Evolutionary conservation across 2,113 vertebrate genomes (phyloP), one percentile per base, ranked within the genome.

Genomic region (Lepisosteus osseus): DNA sequence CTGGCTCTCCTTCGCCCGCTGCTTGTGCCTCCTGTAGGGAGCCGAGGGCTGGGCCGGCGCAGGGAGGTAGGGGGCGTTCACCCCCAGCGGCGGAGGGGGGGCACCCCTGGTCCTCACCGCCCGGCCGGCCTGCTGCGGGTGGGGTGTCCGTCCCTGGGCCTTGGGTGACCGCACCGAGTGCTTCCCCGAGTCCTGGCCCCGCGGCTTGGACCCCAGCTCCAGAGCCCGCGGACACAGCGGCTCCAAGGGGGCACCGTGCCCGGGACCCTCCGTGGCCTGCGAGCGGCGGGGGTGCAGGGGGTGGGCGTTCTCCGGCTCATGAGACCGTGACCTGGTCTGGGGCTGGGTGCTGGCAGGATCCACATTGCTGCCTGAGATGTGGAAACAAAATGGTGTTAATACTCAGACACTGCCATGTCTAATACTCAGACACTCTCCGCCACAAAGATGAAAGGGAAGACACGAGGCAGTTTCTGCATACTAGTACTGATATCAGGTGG

Each of bases 131-230:
- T 83, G 43, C 54, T 94, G 93, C n/a, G 86, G 80, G 3, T 90
- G 77, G 14, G 91, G 88, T 0, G 84, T 54, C 54, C 91, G 95
- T 84, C 89, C 87, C 81, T 94, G 94, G 73, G 90, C 79, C 87
- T 96, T 98, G 55, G 97, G 96, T 77, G 96, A 98, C 73, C 94
- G 95, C 69, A 95, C 83, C 84, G 91, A 93, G 70, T 97, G 94
- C 86, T 92, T 94, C 74, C 86, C 93, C 47, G 90, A 90, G 73
- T 97, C 95, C 78, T 95, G 95, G 65, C 81, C 87, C 69, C 94
- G 89, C 72, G 90, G 91, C 1, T 95, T 93, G 72, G 89, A 85
- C 80, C 93, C 92, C 1, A 89, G 84, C 83, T 93, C 91, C 11
- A 78, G 69, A 6, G 62, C 62, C 14, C 80, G 68, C 6, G 78